Percentiles rank a stretch among this genome's conserved stretches.
phyloP scores from a whole-genome alignment of 2,113 vertebrate species.

The Heloderma charlesbogerti region DNA sequence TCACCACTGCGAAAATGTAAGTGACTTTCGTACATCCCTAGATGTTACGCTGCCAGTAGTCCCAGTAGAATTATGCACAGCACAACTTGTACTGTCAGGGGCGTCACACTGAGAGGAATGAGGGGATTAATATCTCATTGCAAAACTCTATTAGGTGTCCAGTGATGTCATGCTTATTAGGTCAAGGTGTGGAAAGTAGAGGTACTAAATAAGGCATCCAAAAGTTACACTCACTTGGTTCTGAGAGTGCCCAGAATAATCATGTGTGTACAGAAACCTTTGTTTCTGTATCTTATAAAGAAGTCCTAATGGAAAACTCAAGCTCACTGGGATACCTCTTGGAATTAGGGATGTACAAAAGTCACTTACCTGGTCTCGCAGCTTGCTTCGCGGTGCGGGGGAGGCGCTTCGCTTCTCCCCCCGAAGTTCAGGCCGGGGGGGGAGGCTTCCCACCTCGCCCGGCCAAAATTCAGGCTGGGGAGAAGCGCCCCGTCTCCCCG shows the following conservation, averaged over 20 bases:
- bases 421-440: no score
- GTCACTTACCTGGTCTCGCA: no score
- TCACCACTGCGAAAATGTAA: no score
- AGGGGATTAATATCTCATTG: not conserved
- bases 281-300: not conserved
- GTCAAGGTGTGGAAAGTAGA: not conserved
- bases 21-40: no score
- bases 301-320: not conserved
- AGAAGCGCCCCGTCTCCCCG: no score
- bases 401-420: no score
- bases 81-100: not conserved
- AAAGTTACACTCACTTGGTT: not conserved
- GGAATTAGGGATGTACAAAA: no score
- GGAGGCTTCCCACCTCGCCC: no score
- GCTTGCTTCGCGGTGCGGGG: no score
- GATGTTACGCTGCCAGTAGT: constrained; percentile 15
- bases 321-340: not conserved
- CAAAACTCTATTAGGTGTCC: not conserved
- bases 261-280: not conserved
- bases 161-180: not conserved
- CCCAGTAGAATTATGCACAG: constrained; percentile 16
- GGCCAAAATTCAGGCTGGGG: no score
- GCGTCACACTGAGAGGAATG: constrained; percentile 10
- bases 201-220: not conserved
- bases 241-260: not conserved